Conservation (phyloP, 1,140 invertebrate genomes). For the Araneus ventricosus region DNA sequence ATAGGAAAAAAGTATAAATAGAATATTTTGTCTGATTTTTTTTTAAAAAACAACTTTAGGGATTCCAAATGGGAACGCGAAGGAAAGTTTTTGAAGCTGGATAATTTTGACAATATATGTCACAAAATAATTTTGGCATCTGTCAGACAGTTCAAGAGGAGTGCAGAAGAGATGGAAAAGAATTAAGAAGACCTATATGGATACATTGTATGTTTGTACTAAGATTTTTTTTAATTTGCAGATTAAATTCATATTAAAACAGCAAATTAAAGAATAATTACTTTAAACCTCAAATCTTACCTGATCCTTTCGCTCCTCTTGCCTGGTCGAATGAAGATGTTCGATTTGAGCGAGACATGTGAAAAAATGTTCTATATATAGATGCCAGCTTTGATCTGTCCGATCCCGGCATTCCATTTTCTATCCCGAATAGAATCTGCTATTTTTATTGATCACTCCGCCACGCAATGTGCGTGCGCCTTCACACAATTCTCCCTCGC, state of each 20-base stretch:
- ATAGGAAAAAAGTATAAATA: too few relatives aligned
- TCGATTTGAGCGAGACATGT: background rate
- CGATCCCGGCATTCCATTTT: conserved; percentile 40
- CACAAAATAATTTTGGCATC: too few relatives aligned
- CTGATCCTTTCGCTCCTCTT: background rate
- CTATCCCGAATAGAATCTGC: background rate
- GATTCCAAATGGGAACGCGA: too few relatives aligned
- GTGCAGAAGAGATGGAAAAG: too few relatives aligned
- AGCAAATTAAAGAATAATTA: background rate
- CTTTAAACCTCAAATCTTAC: background rate
- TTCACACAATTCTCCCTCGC: background rate
- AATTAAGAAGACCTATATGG: too few relatives aligned
- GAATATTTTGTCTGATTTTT: too few relatives aligned
- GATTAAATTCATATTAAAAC: background rate
- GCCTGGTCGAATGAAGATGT: background rate
- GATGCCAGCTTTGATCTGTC: conserved; percentile 22
- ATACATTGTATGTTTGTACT: too few relatives aligned
- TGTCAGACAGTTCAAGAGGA: too few relatives aligned
- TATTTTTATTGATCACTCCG: conserved; percentile 38
- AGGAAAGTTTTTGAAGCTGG: too few relatives aligned
- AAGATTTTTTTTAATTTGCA: too few relatives aligned
- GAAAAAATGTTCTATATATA: conserved; percentile 62
- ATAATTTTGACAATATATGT: too few relatives aligned
- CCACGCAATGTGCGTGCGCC: conserved; percentile 40
- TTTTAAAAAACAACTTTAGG: too few relatives aligned